These are phyloP conservation scores for Amphiprion percula DNA, from an alignment of 2,113 vertebrate species.

Conservation along the genomic window DNA sequence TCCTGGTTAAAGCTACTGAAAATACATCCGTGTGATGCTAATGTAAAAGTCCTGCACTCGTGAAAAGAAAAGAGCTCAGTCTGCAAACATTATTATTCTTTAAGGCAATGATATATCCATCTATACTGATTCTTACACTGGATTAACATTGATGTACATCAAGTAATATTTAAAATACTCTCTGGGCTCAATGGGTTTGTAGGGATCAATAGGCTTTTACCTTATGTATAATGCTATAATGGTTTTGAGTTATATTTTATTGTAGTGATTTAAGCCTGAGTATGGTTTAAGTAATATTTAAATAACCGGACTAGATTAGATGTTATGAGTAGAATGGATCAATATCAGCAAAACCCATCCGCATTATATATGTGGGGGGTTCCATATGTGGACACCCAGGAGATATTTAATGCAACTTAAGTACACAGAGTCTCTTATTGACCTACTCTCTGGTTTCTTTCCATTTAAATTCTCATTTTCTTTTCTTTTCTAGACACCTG, in stretches of 20 bases:
- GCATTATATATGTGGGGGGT: too few relatives aligned
- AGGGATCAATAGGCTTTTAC: neutral
- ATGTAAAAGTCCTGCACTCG: neutral
- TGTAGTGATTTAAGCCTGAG: too few relatives aligned
- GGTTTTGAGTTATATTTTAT: conserved; percentile 1
- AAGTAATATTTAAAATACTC: conserved; percentile 15
- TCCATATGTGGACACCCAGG: too few relatives aligned
- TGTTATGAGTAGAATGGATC: too few relatives aligned
- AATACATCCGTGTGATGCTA: neutral
- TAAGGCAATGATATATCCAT: neutral
- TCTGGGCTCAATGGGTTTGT: neutral
- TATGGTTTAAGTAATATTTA: neutral
- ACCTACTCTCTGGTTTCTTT: neutral
- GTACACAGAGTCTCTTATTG: neutral
- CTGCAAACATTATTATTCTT: neutral
- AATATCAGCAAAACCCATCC: too few relatives aligned
- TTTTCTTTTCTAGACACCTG: conserved; percentile 87
- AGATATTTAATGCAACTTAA: too few relatives aligned
- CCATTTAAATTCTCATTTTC: neutral
- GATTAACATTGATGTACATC: neutral
- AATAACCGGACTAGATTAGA: neutral
- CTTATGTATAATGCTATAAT: conserved; percentile 7
- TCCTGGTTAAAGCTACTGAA: conserved; percentile 5
- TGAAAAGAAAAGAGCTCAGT: neutral
- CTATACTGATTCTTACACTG: neutral